These are phyloP conservation scores for Chymomyza amoena DNA, from an alignment of 2,888 invertebrate species.

Conservation along the genomic window DNA sequence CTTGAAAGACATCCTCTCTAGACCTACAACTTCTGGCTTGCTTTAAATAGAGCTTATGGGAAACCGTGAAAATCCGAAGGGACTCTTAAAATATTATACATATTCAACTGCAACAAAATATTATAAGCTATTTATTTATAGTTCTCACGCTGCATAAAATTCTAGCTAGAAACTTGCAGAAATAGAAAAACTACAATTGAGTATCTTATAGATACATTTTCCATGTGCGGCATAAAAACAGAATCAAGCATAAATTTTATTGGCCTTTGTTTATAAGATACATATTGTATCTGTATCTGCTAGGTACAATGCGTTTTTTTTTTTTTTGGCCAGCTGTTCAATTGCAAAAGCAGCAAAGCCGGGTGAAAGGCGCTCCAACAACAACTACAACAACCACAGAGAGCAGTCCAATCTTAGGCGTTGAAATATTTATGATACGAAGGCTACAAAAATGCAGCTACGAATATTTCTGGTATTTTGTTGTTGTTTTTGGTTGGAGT, in stretches of 20 bases:
- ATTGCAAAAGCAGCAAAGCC: conserved; percentile 13
- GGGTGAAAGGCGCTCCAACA: conserved; percentile 51
- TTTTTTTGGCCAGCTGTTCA: background rate
- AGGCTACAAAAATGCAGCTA: conserved; percentile 48
- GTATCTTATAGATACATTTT: conserved; percentile 30
- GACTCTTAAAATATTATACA: too few species aligned
- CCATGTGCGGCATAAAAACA: too few species aligned
- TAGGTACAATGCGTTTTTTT: background rate
- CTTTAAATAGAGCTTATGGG: too few species aligned
- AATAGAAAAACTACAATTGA: background rate
- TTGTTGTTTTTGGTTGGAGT: conserved; percentile 12
- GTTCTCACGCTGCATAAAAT: too few species aligned
- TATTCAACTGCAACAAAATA: too few species aligned
- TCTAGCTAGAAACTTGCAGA: too few species aligned
- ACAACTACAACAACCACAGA: conserved; percentile 22
- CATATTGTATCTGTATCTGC: background rate
- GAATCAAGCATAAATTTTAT: too few species aligned
- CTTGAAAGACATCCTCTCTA: too few species aligned
- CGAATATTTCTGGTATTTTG: conserved; percentile 26
- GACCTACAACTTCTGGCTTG: too few species aligned
- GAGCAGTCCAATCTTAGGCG: conserved; percentile 49
- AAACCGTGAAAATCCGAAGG: too few species aligned
- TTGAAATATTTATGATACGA: conserved; percentile 63
- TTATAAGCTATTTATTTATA: too few species aligned
- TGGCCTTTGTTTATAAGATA: background rate